Percentiles rank a stretch among this genome's conserved stretches.
phyloP scores from a whole-genome alignment of 53 echinoderm and acorn worm genomes.

The Luidia sarsii region DNA sequence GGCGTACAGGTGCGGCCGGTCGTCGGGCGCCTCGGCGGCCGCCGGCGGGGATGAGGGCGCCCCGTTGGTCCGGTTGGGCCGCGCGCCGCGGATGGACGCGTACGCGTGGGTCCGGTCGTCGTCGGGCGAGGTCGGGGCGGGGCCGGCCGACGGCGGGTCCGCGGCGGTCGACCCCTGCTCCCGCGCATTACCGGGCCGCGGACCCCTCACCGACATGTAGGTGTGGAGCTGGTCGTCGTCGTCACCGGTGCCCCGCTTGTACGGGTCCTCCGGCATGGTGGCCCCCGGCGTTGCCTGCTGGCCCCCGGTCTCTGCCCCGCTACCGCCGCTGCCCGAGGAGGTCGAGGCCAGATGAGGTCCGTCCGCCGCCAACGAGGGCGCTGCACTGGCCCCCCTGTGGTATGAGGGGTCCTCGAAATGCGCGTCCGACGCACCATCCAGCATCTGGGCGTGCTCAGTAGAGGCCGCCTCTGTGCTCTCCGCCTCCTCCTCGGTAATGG shows the following conservation, averaged over 20 bases:
- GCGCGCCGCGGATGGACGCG: conserved; percentile 10
- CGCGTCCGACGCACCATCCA: not conserved
- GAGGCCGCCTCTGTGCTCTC: not conserved
- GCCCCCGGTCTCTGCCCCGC: not conserved
- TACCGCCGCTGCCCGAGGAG: not conserved
- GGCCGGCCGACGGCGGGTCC: not conserved
- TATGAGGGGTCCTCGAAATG: not conserved
- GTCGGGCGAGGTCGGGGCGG: not conserved
- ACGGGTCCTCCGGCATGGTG: conserved; percentile 22
- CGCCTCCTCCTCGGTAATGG: conserved; percentile 22
- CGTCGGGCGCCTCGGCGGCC: not conserved
- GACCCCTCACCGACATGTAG: conserved; percentile 16
- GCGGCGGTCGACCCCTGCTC: not conserved
- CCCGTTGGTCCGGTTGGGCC: not conserved
- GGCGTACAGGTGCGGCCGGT: conserved; percentile 26
- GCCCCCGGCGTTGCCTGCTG: not conserved
- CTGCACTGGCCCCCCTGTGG: not conserved
- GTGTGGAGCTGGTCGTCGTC: conserved; percentile 14
- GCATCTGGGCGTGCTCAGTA: not conserved
- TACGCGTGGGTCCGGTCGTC: conserved; percentile 30
- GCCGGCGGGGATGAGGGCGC: not conserved
- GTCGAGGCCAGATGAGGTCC: not conserved
- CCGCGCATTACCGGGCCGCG: not conserved
- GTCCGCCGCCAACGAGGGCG: not conserved
- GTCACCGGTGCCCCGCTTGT: not conserved